These are phyloP conservation scores for Drosophila testacea DNA, from an alignment of 2,888 invertebrate genomes.

Conservation along the genomic window DNA sequence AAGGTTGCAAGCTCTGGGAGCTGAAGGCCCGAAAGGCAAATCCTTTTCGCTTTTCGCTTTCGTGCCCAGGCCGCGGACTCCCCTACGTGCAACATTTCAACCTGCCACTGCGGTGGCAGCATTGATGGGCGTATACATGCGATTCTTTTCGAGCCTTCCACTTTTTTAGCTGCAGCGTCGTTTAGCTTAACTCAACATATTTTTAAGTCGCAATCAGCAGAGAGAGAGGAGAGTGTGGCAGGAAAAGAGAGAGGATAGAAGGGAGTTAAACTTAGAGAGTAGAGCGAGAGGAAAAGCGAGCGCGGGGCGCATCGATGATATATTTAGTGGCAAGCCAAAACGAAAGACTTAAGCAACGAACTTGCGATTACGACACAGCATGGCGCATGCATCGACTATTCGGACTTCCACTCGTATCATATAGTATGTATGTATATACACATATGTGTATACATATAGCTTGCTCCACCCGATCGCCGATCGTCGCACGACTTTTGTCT, in stretches of 20 bases:
- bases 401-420: constrained; percentile 31
- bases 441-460: constrained; percentile 38
- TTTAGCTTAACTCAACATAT: constrained; percentile 81
- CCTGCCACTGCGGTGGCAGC: constrained; percentile 82
- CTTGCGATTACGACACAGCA: constrained; percentile 81
- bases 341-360: constrained; percentile 80
- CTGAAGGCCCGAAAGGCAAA: constrained; percentile 32
- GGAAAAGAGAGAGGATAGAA: neutral
- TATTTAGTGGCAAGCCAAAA: constrained; percentile 78
- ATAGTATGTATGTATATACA: constrained; percentile 11
- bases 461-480: constrained; percentile 56
- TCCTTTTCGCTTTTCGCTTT: constrained; percentile 78
- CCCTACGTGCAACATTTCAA: constrained; percentile 77
- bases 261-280: neutral
- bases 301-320: constrained; percentile 71
- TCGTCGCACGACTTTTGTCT: constrained; percentile 73
- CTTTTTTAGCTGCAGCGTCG: constrained; percentile 63
- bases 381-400: constrained; percentile 69
- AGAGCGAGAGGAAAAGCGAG: neutral
- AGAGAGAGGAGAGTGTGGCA: constrained; percentile 3
- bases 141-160: constrained; percentile 78
- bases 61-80: constrained; percentile 71
- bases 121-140: constrained; percentile 83
- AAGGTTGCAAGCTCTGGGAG: constrained; percentile 32
- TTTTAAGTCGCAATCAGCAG: constrained; percentile 64